Percentiles rank a stretch among this genome's conserved stretches.
These are phyloP conservation scores for Odontocolon sp. DNA, from an alignment of 2,888 invertebrate species.

Conservation along the genomic window DNA sequence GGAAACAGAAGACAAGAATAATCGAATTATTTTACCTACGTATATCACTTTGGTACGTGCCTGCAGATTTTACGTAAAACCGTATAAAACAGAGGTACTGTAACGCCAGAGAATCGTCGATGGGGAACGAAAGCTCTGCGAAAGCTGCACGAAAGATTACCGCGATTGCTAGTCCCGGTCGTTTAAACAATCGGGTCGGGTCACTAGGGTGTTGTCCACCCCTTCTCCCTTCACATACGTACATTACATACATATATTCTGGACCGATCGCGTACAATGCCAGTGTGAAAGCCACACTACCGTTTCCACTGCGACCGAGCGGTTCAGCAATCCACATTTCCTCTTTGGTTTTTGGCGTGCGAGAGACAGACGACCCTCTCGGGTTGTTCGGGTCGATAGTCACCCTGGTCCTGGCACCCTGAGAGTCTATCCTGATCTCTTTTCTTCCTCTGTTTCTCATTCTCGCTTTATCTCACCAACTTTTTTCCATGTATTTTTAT, in stretches of 20 bases:
- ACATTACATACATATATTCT: slow-evolving; percentile 8
- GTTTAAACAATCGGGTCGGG: slow-evolving; percentile 39
- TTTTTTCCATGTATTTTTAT: not conserved
- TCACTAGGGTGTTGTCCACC: slow-evolving; percentile 31
- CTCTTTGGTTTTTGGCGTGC: slow-evolving; percentile 46
- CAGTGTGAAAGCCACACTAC: slow-evolving; percentile 26
- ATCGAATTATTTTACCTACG: too few relatives aligned
- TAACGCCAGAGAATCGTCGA: not conserved
- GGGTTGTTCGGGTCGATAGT: slow-evolving; percentile 52
- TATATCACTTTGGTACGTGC: too few relatives aligned
- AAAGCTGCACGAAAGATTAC: slow-evolving; percentile 32
- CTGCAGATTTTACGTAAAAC: not conserved
- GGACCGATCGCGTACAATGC: slow-evolving; percentile 28
- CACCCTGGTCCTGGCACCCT: not conserved
- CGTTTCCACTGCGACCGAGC: slow-evolving; percentile 4
- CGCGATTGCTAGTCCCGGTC: slow-evolving; percentile 20
- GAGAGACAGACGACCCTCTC: slow-evolving; percentile 43
- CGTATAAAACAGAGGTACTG: not conserved
- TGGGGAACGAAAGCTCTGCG: not conserved
- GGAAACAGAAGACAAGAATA: too few relatives aligned
- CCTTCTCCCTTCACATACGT: not conserved
- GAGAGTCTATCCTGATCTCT: not conserved
- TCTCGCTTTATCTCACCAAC: slow-evolving; percentile 4
- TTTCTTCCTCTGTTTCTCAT: not conserved
- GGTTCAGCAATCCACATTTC: slow-evolving; percentile 47